Percentiles rank a stretch among this genome's conserved stretches.
These are phyloP conservation scores for Rhinichthys osculus DNA, from an alignment of 2,797 vertebrate genomes.

Conservation along the genomic window DNA sequence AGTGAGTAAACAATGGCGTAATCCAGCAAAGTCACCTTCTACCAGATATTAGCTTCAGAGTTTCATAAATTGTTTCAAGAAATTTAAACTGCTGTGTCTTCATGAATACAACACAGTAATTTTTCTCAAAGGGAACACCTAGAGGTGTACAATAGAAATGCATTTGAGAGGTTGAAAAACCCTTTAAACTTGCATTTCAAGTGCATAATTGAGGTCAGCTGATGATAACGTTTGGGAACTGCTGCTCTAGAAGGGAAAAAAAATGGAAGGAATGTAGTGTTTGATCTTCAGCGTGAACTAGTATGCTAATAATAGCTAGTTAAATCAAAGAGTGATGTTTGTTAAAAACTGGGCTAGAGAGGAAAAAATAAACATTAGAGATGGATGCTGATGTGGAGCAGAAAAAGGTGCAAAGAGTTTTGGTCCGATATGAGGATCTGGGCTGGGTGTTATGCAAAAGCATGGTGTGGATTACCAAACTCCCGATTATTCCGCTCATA, in stretches of 20 bases:
- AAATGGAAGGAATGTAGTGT: constrained; percentile 81
- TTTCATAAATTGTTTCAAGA: background rate
- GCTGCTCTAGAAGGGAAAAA: constrained; percentile 55
- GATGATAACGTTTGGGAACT: background rate
- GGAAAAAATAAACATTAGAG: constrained; percentile 11
- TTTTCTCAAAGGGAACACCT: background rate
- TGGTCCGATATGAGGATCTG: background rate
- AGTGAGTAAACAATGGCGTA: background rate
- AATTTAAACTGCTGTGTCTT: background rate
- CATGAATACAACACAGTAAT: background rate
- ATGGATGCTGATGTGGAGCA: constrained; percentile 1
- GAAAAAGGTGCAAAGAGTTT: constrained; percentile 3
- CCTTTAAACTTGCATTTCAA: background rate
- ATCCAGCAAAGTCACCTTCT: background rate
- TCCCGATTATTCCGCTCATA: background rate
- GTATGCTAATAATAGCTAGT: constrained; percentile 73
- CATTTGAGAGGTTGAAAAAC: background rate
- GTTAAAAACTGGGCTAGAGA: constrained; percentile 53
- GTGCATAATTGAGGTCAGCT: background rate
- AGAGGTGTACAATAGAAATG: background rate
- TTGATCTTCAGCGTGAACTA: constrained; percentile 68
- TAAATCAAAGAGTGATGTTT: constrained; percentile 78
- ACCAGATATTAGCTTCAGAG: background rate
- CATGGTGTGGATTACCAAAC: background rate
- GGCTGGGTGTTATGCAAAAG: background rate